Conservation (phyloP, 2,888 invertebrate species). For the Homarus gammarus region DNA sequence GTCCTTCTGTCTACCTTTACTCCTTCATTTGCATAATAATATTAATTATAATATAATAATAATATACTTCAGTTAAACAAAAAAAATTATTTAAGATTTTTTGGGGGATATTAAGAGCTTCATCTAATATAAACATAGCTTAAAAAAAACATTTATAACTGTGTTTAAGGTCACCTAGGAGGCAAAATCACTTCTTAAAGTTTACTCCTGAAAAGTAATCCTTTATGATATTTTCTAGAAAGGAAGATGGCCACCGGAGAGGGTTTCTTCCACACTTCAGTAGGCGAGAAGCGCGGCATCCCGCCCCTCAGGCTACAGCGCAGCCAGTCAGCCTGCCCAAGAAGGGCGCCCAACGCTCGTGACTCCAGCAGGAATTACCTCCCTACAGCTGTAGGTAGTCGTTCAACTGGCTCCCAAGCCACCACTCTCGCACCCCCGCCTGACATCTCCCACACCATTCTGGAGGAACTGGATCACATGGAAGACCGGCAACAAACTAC, state of each 20-base stretch:
- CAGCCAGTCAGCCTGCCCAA: conserved; percentile 52
- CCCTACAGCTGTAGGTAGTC: not conserved
- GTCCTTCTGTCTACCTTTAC: too few relatives aligned
- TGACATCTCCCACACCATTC: not conserved
- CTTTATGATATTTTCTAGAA: not conserved
- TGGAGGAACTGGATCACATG: conserved; percentile 35
- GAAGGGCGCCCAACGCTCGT: not conserved
- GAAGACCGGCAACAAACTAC: not conserved
- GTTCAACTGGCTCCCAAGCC: not conserved
- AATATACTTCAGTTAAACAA: too few relatives aligned
- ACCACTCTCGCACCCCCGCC: not conserved
- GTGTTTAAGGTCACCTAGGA: too few relatives aligned
- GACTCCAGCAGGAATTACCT: not conserved
- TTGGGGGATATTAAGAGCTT: too few relatives aligned
- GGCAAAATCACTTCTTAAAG: not conserved
- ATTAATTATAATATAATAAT: too few relatives aligned
- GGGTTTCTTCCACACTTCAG: conserved; percentile 55
- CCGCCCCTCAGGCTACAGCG: conserved; percentile 59
- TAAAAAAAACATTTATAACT: too few relatives aligned
- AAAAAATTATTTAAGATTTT: too few relatives aligned
- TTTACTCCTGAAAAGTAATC: not conserved
- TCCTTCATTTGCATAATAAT: too few relatives aligned
- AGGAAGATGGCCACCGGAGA: conserved; percentile 38
- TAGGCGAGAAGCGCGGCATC: conserved; percentile 62
- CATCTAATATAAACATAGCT: too few relatives aligned